Conservation (phyloP, 2,888 invertebrate genomes). For the Dolichopus griseipennis region DNA sequence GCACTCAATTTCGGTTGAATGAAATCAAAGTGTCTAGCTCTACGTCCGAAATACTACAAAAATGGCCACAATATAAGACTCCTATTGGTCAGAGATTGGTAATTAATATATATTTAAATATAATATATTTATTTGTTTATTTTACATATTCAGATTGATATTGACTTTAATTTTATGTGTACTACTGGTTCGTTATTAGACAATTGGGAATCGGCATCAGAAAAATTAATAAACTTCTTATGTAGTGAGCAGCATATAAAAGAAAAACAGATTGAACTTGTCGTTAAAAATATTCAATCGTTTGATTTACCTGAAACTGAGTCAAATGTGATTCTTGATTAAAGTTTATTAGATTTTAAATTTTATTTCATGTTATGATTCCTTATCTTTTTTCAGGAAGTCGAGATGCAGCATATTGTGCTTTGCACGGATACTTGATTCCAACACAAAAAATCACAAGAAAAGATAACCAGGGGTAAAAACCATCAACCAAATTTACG, state of each 20-base stretch:
- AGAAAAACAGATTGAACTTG: background rate
- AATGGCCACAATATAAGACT: too few relatives aligned
- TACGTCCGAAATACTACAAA: too few relatives aligned
- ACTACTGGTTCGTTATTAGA: slow-evolving; percentile 4
- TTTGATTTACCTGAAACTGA: background rate
- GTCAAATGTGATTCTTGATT: slow-evolving; percentile 3
- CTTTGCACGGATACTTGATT: slow-evolving; percentile 11
- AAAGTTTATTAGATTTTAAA: background rate
- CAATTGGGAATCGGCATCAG: background rate
- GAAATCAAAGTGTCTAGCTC: too few relatives aligned
- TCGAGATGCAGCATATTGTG: too few relatives aligned
- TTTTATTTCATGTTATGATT: background rate
- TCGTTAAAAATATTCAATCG: too few relatives aligned
- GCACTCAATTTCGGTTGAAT: too few relatives aligned
- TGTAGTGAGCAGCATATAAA: background rate
- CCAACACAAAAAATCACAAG: slow-evolving; percentile 14
- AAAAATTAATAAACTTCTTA: background rate
- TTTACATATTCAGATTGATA: slow-evolving; percentile 11
- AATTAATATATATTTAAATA: too few relatives aligned
- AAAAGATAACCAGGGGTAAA: slow-evolving; percentile 12
- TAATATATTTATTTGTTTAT: background rate
- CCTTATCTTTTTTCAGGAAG: too few relatives aligned
- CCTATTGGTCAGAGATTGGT: too few relatives aligned
- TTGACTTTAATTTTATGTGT: too few relatives aligned
- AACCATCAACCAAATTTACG: slow-evolving; percentile 12